phyloP scores from a whole-genome alignment of 2,113 vertebrate genomes.

The Poecilia latipinna region DNA sequence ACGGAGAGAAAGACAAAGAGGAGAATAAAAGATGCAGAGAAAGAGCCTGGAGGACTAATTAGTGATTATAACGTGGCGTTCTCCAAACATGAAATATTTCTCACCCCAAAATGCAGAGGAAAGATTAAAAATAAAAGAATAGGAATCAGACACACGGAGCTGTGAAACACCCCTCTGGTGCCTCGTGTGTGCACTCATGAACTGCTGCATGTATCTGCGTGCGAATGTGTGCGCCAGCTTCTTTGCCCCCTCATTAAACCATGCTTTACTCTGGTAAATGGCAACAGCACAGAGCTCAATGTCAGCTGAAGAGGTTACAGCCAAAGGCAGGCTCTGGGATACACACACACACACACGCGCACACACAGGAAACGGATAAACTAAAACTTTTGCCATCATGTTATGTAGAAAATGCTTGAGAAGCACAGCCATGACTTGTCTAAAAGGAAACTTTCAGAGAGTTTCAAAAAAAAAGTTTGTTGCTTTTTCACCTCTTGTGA shows the following conservation, averaged over 20 bases:
- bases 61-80: constrained; percentile 78
- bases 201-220: constrained; percentile 26
- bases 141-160: constrained; percentile 72
- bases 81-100: constrained; percentile 81
- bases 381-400: constrained; percentile 30
- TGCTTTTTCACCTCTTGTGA: constrained; percentile 53
- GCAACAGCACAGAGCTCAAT: constrained; percentile 67
- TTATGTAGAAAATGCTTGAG: constrained; percentile 46
- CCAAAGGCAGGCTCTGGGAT: constrained; percentile 65
- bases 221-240: constrained; percentile 36
- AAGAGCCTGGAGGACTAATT: constrained; percentile 81
- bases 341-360: constrained; percentile 35
- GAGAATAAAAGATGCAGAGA: constrained; percentile 38
- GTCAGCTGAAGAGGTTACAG: constrained; percentile 71
- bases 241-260: constrained; percentile 70
- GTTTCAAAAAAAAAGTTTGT: constrained; percentile 49
- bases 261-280: constrained; percentile 76
- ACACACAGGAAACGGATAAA: constrained; percentile 32
- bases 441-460: constrained; percentile 48
- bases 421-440: constrained; percentile 33
- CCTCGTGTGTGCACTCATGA: constrained; percentile 20
- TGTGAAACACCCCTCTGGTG: constrained; percentile 61
- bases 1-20: constrained; percentile 56
- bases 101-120: constrained; percentile 75
- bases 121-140: constrained; percentile 79